Percentiles rank a stretch among this genome's conserved stretches.
These are phyloP conservation scores for Drosophila bocki DNA, from an alignment of 1,140 invertebrate genomes.

Conservation along the genomic window DNA sequence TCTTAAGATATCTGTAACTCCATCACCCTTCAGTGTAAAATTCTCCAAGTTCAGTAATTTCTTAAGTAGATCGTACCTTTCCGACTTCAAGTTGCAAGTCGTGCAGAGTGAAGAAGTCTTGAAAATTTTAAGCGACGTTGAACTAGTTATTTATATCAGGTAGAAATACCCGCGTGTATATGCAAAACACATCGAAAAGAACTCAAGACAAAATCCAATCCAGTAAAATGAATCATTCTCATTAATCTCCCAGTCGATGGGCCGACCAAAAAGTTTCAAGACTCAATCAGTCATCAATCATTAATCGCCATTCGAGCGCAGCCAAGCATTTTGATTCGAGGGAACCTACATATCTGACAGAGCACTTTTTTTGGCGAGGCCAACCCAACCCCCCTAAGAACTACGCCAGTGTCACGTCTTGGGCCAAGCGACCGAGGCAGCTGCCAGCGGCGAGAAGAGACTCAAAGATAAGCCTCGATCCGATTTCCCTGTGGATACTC, in stretches of 20 bases:
- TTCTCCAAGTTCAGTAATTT: neutral
- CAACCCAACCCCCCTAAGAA: slow-evolving; percentile 21
- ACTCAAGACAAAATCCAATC: slow-evolving; percentile 7
- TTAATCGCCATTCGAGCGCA: slow-evolving; percentile 29
- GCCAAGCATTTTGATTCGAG: slow-evolving; percentile 19
- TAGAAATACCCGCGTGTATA: slow-evolving; percentile 1
- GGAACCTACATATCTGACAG: slow-evolving; percentile 11
- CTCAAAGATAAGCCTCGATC: slow-evolving; percentile 32
- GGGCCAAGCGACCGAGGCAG: slow-evolving; percentile 16
- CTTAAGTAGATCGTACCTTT: slow-evolving; percentile 12
- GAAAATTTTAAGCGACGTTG: slow-evolving; percentile 12
- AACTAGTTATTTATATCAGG: slow-evolving; percentile 26
- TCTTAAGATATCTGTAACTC: neutral
- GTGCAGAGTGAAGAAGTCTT: slow-evolving; percentile 31
- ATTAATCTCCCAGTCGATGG: slow-evolving; percentile 43
- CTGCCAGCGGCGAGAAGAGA: slow-evolving; percentile 26
- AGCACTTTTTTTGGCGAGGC: slow-evolving; percentile 16
- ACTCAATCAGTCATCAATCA: slow-evolving; percentile 56
- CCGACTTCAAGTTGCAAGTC: slow-evolving; percentile 41
- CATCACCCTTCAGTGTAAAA: neutral
- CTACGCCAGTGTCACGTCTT: slow-evolving; percentile 24
- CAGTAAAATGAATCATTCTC: slow-evolving; percentile 38
- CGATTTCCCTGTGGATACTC: slow-evolving; percentile 29
- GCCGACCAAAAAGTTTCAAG: slow-evolving; percentile 34
- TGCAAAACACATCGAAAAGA: slow-evolving; percentile 20